Evolutionary conservation across 2,113 vertebrate species (phyloP).

Genomic region (Apus apus): DNA sequence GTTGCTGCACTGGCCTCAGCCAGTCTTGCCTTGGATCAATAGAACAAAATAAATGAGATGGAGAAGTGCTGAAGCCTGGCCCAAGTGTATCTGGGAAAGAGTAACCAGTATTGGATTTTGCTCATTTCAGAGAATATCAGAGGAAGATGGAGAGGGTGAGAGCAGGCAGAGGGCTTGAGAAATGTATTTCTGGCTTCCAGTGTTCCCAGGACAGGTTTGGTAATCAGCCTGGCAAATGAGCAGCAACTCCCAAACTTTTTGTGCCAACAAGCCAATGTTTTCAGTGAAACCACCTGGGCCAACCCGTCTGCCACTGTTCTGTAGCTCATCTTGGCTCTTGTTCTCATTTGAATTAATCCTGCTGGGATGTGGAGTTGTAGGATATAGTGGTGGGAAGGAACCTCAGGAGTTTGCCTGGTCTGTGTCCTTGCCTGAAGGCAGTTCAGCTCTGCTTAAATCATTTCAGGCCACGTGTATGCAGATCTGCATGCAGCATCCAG

Average conservation of each 20-base stretch:
- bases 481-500: neutral
- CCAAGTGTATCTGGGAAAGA: neutral
- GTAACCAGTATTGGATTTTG: constrained; percentile 11
- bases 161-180: neutral
- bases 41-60: neutral
- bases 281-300: neutral
- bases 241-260: neutral
- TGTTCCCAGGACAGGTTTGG: neutral
- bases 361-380: neutral
- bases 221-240: neutral
- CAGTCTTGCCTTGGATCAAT: constrained; percentile 18
- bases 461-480: neutral
- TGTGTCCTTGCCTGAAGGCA: constrained; percentile 42
- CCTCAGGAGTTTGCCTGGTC: neutral
- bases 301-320: neutral
- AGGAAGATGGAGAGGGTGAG: neutral
- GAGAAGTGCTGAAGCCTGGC: neutral
- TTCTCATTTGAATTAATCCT: neutral
- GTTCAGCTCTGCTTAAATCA: constrained; percentile 18
- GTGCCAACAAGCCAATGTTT: neutral
- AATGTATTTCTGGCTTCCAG: neutral
- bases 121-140: neutral
- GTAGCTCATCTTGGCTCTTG: neutral
- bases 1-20: neutral
- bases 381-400: neutral